Base-by-base conservation (phyloP, 1,140 invertebrate species). In the Oedothorax gibbosus region DNA sequence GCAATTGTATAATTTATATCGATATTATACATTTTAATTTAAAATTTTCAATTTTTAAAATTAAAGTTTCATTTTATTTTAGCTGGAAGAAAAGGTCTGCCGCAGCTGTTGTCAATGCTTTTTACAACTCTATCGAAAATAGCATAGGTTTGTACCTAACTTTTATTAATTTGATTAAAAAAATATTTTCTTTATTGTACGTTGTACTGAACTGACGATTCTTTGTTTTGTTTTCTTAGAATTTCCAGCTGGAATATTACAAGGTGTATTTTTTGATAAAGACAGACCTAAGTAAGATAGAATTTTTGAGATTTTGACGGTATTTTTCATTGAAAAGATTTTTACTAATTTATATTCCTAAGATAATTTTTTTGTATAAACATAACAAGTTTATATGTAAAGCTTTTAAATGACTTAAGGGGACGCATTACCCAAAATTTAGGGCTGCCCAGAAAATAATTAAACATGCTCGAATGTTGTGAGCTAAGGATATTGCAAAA, bases 221-320 rank as follows among this genome's bases (percentile, higher is more conserved):
- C 35, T 7, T 0, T 49, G 20, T 50, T 64, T 71, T 15, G 57
- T 2, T 54, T 80, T 86, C 83, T 65, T 87, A 94, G 95, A 95
- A 90, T 96, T 97, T 90, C 96, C 96, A 0, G 96, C 96, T 85
- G 96, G 96, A 77, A 96, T 98, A 87, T 91, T 98, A 7, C 96
- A 97, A 92, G 96, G 95, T 14, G 92, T 94, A 21, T 98, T 97
- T 91, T 98, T 96, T 89, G 93, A 93, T 66, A 93, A 93, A 57
- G 93, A 96, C 78, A 93, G 95, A 53, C 96, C 96, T 3, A 93
- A 93, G 85, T 98, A 89, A 87, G 89, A 68, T 35, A 68, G 18
- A 62, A 71, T 50, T 20, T 68, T 68, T 18, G 21, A 21, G 35
- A 18, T 68, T 68, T 68, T n/a, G 12, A 35, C 35, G 35, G 35